Evolutionary conservation across 1,140 invertebrate species (phyloP).

Genomic region (Lineus longissimus): DNA sequence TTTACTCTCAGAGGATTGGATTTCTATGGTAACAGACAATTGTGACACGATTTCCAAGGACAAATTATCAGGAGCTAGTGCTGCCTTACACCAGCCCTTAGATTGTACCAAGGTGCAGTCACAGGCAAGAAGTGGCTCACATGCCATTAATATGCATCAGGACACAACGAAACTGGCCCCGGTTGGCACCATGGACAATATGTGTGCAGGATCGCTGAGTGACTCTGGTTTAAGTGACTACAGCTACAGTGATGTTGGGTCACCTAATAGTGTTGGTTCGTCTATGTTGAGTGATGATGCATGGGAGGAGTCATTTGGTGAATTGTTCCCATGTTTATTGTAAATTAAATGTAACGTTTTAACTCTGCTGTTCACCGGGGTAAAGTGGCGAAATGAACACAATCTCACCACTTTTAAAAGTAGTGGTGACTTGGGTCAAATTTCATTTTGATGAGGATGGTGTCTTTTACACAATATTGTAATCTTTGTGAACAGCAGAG

Average conservation of each 20-base stretch:
- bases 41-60: background rate
- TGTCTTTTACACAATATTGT: no score
- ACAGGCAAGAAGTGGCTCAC: slow-evolving; percentile 9
- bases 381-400: no score
- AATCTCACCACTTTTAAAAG: no score
- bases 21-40: background rate
- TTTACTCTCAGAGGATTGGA: background rate
- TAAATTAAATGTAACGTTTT: slow-evolving; percentile 15
- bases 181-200: slow-evolving; percentile 9
- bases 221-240: slow-evolving; percentile 31
- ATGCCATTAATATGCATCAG: slow-evolving; percentile 8
- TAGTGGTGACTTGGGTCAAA: no score
- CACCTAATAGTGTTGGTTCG: slow-evolving; percentile 27
- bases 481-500: no score
- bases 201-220: slow-evolving; percentile 12
- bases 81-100: slow-evolving; percentile 11
- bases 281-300: slow-evolving; percentile 24
- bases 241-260: slow-evolving; percentile 26
- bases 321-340: slow-evolving; percentile 39
- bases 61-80: slow-evolving; percentile 3
- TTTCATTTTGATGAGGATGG: no score
- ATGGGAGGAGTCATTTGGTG: slow-evolving; percentile 45
- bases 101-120: background rate
- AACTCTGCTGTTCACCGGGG: no score
- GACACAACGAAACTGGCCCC: background rate